phyloP scores from a whole-genome alignment of 2,113 vertebrate species.

The Burhinus bistriatus region DNA sequence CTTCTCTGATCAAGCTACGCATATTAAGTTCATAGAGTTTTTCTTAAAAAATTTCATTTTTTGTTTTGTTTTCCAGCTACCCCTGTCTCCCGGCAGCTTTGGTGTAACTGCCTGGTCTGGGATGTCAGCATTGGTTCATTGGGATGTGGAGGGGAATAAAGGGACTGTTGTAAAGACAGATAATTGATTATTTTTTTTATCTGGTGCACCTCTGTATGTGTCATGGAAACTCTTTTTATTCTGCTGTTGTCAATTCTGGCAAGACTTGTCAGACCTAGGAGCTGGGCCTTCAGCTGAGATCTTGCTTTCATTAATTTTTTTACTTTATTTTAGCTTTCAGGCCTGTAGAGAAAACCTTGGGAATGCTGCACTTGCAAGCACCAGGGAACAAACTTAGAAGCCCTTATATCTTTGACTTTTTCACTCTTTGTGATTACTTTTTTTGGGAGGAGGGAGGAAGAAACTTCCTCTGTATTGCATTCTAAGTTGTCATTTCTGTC shows the following conservation, averaged over 20 bases:
- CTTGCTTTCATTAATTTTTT: background rate
- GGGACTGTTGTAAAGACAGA: background rate
- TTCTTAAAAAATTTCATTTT: background rate
- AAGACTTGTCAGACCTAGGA: background rate
- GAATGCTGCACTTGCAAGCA: background rate
- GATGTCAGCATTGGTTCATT: background rate
- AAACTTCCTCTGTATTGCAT: background rate
- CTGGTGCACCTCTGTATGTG: background rate
- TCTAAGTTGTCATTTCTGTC: background rate
- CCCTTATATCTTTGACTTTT: background rate
- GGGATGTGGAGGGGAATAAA: background rate
- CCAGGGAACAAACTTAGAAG: background rate
- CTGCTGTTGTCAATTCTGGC: background rate
- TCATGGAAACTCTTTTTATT: background rate
- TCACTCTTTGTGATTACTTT: background rate
- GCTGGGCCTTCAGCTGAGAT: background rate
- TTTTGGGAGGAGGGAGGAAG: background rate
- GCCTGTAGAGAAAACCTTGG: background rate
- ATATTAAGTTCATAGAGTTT: background rate
- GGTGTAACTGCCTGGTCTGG: background rate
- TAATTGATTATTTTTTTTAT: background rate
- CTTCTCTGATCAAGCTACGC: background rate
- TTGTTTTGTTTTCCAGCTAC: background rate
- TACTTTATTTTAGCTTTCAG: background rate
- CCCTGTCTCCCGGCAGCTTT: background rate